Percentiles rank a stretch among this genome's conserved stretches.
phyloP scores from a whole-genome alignment of 2,888 invertebrate genomes.

The Clusia tigrina region DNA sequence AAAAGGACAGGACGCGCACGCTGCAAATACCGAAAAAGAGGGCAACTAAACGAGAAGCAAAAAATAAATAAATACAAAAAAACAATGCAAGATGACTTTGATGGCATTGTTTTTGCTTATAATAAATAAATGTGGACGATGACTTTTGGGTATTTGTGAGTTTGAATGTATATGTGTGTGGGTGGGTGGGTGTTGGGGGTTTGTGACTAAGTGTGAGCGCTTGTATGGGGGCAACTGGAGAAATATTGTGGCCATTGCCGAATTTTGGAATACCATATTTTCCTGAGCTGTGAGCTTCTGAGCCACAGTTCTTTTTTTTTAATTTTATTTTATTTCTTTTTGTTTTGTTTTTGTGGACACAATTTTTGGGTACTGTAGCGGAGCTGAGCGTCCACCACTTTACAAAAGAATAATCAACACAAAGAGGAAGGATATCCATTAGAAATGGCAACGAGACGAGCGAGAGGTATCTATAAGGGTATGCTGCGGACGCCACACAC shows the following conservation, averaged over 20 bases:
- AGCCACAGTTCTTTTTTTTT: too few species aligned
- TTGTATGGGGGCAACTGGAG: too few species aligned
- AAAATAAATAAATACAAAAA: not conserved
- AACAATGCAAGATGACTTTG: constrained; percentile 20
- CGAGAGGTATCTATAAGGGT: not conserved
- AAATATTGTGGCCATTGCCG: constrained; percentile 13
- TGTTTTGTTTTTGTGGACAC: constrained; percentile 2
- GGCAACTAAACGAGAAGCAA: not conserved
- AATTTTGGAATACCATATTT: constrained; percentile 24
- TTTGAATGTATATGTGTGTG: too few species aligned
- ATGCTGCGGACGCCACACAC: too few species aligned
- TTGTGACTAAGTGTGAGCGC: too few species aligned
- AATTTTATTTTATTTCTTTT: too few species aligned
- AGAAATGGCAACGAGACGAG: constrained; percentile 9
- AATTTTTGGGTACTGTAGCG: not conserved
- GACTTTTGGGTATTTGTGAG: constrained; percentile 1
- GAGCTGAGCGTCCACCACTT: constrained; percentile 31
- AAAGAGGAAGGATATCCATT: constrained; percentile 6
- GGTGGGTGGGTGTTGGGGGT: too few species aligned
- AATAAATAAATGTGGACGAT: constrained; percentile 18
- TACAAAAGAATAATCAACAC: constrained; percentile 33
- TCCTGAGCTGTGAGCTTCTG: too few species aligned
- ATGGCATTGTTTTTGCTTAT: constrained; percentile 20
- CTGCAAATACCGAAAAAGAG: not conserved
- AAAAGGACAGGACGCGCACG: not conserved